Conservation (phyloP, 2,113 vertebrate species). For the Casuarius casuarius region DNA sequence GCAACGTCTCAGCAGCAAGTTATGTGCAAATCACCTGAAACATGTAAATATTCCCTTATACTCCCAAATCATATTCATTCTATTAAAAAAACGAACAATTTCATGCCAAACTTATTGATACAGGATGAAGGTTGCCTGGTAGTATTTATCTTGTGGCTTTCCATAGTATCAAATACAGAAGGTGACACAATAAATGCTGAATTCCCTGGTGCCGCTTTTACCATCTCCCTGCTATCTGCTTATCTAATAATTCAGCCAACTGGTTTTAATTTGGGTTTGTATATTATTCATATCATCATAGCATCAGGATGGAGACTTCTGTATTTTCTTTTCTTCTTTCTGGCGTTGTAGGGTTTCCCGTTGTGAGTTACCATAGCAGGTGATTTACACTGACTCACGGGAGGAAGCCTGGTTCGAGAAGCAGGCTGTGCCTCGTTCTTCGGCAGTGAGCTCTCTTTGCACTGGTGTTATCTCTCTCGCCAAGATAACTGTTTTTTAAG, state of each 20-base stretch:
- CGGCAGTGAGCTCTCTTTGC: not conserved
- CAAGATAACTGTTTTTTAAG: not conserved
- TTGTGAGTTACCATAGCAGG: not conserved
- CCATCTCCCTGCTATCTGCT: not conserved
- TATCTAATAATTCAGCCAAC: not conserved
- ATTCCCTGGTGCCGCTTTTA: not conserved
- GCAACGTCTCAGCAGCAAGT: not conserved
- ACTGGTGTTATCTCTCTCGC: not conserved
- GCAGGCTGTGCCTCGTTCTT: accelerated
- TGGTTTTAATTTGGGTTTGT: not conserved
- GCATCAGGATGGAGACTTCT: not conserved
- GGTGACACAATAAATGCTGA: not conserved
- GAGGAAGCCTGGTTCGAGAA: not conserved
- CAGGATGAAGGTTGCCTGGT: not conserved
- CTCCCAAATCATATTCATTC: not conserved
- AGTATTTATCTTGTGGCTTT: not conserved
- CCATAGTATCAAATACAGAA: not conserved
- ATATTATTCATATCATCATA: accelerated
- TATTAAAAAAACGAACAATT: not conserved
- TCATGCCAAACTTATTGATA: not conserved
- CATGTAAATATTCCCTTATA: not conserved
- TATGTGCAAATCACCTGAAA: not conserved
- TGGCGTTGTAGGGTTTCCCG: not conserved
- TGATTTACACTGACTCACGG: accelerated
- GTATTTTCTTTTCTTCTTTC: not conserved